Base-by-base conservation (phyloP, 37 sponge, comb jelly and placozoan species). In the Axinella damicornis region DNA sequence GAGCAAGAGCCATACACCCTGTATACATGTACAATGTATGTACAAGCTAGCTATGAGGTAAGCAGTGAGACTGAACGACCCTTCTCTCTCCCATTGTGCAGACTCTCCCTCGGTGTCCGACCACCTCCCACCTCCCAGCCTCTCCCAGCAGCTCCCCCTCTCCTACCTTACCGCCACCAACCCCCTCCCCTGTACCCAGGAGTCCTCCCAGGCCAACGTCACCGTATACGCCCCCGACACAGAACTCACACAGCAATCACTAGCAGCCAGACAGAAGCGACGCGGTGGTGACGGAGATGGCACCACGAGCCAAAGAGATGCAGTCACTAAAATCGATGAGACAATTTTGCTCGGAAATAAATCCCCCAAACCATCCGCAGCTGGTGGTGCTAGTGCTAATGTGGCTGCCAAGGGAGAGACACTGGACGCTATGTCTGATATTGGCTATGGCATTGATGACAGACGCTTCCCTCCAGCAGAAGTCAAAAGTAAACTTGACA, bases 61-160 rank as follows among this genome's bases (percentile, higher is more conserved):
- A n/a, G 9, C 9, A 46, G 46, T 46, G 46, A 46, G 4, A 9
- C 9, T 46, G 46, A 4, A 46, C 4, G 4, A 46, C 13, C 27
- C 11, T 61, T 25, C 27, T 25, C 11, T 22, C 63, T 27, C 15
- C 18, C 12, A 61, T 5, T 5, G 5, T 5, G 13, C 27, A 61
- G 63, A 22, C 27, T 22, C n/a, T 61, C n/a, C 63, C 5, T 11
- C 21, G 5, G 31, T 32, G 24, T 19, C 73, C 0, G 53, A 1
- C 14, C 56, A 57, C n/a, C 57, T 84, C 20, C 76, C 84, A 66
- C 56, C 76, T 21, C 84, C 84, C 53, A 72, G 54, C 5, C 76
- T 84, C 25, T 84, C 84, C 38, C 84, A 84, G 55, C 46, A 36
- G 60, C 79, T 65, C 31, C 63, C 63, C 63, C 27, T 27, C 63